Evolutionary conservation across 2,113 vertebrate genomes (phyloP).

Genomic region (Otolemur garnettii): DNA sequence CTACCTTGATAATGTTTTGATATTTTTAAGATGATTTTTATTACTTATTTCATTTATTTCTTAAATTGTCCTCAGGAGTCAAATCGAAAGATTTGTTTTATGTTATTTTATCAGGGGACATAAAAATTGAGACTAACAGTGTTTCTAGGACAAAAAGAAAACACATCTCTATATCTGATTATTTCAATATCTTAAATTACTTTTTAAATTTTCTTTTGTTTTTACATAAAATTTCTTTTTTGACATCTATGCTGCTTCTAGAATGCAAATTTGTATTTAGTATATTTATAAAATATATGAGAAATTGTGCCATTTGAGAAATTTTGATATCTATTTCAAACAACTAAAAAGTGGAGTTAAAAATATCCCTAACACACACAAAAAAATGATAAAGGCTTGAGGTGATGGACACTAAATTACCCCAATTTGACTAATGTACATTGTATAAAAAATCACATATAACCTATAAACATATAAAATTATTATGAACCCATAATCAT

Average conservation of each 20-base stretch:
- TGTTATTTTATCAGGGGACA: not conserved
- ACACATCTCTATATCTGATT: not conserved
- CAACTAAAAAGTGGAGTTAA: no score
- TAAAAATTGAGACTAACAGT: not conserved
- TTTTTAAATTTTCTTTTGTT: not conserved
- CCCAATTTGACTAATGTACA: no score
- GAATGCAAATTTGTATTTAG: not conserved
- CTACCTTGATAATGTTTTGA: not conserved
- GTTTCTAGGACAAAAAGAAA: not conserved
- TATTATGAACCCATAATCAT: no score
- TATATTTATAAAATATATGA: not conserved
- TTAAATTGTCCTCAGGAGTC: not conserved
- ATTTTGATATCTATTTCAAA: not conserved
- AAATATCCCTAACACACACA: no score
- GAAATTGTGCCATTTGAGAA: not conserved
- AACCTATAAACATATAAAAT: no score
- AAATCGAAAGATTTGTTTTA: not conserved
- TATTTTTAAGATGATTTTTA: not conserved
- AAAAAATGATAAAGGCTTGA: no score
- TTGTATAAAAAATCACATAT: no score
- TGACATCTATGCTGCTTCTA: not conserved
- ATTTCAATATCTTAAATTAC: not conserved
- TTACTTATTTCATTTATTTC: not conserved
- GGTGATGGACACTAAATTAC: no score
- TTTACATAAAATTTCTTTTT: constrained; percentile 38